These are phyloP conservation scores for Macrobrachium rosenbergii DNA, from an alignment of 1,140 invertebrate species.

Conservation along the genomic window DNA sequence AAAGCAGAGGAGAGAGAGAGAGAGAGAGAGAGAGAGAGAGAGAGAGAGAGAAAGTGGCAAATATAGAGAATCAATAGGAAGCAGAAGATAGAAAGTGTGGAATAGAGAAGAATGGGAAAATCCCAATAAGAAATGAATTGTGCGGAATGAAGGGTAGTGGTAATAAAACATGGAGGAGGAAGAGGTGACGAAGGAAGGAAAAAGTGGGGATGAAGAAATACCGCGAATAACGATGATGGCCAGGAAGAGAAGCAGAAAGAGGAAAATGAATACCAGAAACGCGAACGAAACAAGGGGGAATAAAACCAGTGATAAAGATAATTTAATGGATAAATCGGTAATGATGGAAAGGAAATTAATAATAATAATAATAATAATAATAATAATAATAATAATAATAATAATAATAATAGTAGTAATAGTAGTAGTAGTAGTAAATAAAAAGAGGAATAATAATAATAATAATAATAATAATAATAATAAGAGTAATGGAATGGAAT, in stretches of 20 bases:
- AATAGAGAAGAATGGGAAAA: not conserved
- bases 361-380: not conserved
- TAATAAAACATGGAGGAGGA: not conserved
- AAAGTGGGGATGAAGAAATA: not conserved
- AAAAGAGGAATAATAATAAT: too few relatives aligned
- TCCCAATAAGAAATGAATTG: not conserved
- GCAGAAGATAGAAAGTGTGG: not conserved
- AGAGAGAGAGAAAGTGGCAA: slow-evolving; percentile 26
- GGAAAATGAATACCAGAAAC: not conserved
- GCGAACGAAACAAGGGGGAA: not conserved
- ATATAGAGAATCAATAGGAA: not conserved
- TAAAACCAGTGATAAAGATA: not conserved
- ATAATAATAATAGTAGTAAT: too few relatives aligned
- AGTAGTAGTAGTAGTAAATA: too few relatives aligned
- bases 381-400: not conserved
- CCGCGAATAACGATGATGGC: not conserved
- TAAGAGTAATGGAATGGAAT: not conserved
- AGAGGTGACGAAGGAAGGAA: not conserved
- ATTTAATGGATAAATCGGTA: not conserved
- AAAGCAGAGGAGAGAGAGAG: slow-evolving; percentile 15
- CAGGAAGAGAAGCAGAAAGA: slow-evolving; percentile 1
- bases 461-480: not conserved
- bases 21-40: slow-evolving; percentile 8
- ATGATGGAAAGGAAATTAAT: not conserved
- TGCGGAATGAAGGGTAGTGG: not conserved